Conservation (phyloP, 2,888 invertebrate species). For the Pharmacophagus antenor region DNA sequence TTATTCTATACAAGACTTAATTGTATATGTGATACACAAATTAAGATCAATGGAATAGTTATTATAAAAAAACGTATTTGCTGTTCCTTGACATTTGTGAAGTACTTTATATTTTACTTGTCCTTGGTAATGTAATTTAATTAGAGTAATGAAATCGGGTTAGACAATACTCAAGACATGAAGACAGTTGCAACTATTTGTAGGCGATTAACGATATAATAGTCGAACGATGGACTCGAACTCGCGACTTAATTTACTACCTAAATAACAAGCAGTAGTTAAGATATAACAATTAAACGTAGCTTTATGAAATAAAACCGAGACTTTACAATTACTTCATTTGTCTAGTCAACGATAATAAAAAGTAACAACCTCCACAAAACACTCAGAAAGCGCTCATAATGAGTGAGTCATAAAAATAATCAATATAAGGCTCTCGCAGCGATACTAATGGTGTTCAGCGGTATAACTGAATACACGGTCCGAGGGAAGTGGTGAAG, state of each 20-base stretch:
- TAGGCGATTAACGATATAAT: neutral
- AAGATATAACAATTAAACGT: neutral
- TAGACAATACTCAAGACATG: no score
- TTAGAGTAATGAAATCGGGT: no score
- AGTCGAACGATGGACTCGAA: neutral
- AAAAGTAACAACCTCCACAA: slow-evolving; percentile 5
- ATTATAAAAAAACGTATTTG: no score
- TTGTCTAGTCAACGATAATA: slow-evolving; percentile 9
- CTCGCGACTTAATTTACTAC: neutral
- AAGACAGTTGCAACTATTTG: no score
- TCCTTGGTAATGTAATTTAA: no score
- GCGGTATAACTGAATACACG: neutral
- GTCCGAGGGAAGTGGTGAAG: neutral
- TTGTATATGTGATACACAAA: no score
- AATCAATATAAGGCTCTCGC: neutral
- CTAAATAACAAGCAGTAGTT: neutral
- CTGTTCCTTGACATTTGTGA: no score
- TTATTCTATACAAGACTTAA: no score
- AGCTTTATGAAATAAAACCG: neutral
- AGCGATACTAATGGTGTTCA: neutral
- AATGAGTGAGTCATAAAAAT: slow-evolving; percentile 1
- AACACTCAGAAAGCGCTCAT: slow-evolving; percentile 9
- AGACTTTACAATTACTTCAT: neutral
- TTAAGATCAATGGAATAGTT: no score
- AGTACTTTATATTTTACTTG: no score